Evolutionary conservation across 2,888 invertebrate genomes (phyloP).

Genomic region (Stratiomys singularior): DNA sequence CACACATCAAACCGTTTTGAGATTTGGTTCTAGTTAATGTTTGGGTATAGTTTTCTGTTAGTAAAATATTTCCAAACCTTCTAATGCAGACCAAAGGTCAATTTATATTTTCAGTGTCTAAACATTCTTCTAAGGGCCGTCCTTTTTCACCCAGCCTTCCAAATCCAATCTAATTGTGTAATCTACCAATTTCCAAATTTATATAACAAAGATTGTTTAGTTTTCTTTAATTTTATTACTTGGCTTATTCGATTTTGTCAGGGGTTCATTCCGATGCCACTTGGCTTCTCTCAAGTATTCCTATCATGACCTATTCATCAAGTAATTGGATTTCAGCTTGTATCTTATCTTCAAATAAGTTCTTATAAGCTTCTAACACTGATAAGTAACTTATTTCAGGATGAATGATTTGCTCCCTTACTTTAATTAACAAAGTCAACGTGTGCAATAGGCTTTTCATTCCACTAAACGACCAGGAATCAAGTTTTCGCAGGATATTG

Average conservation of each 20-base stretch:
- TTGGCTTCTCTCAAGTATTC: constrained; percentile 1
- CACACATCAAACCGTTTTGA: too few species aligned
- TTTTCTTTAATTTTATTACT: constrained; percentile 29
- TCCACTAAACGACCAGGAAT: not conserved
- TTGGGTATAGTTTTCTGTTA: too few species aligned
- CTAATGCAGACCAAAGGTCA: too few species aligned
- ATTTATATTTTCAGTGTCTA: too few species aligned
- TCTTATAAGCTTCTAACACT: constrained; percentile 15
- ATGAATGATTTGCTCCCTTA: constrained; percentile 30
- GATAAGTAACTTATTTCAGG: constrained; percentile 44
- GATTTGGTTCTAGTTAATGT: too few species aligned
- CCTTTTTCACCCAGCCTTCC: too few species aligned
- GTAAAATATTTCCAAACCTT: too few species aligned
- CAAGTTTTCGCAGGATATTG: not conserved
- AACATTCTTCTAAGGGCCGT: too few species aligned
- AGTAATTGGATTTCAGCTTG: constrained; percentile 40
- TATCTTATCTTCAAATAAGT: constrained; percentile 18
- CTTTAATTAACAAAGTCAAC: constrained; percentile 36
- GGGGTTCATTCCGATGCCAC: not conserved
- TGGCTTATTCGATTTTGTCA: not conserved
- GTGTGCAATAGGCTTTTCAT: constrained; percentile 30
- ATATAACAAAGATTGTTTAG: constrained; percentile 19
- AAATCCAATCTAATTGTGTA: too few species aligned
- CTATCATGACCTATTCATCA: constrained; percentile 26
- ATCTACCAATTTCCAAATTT: constrained; percentile 12